Evolutionary conservation across 1,140 invertebrate species (phyloP), one percentile per base, ranked within the genome.

Genomic region (Penaeus vannamei): DNA sequence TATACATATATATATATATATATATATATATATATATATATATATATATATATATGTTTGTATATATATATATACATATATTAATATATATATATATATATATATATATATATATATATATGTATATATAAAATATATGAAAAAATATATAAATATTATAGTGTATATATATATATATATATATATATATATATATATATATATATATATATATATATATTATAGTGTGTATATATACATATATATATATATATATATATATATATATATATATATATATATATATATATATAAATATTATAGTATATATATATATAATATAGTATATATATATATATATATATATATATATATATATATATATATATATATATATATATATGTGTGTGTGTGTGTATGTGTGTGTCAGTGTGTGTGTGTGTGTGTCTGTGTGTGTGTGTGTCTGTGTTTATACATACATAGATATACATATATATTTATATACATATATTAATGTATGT

Each of bases 231-330:
- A 69, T n/a, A 69, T n/a, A 3, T 7, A n/a, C 14, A n/a, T n/a
- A n/a, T n/a, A n/a, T n/a, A n/a, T n/a, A n/a, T n/a, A n/a, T n/a
- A n/a, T 14, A 69, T 14, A 69, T 14, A 69, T 14, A n/a, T 7
- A 29, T 14, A 69, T 14, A 69, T 14, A 69, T 14, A 69, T 14
- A 69, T 14, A 69, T 69, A 69, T 29, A 69, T 69, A 69, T 29
- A 69, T 69, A 69, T 29, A 69, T 69, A 69, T 69, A 69, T 69
- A 69, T 69, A 69, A 69, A n/a, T n/a, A n/a, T n/a, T n/a, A n/a
- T n/a, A n/a, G n/a, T 69, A 69, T 69, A 69, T 69, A 69, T 98
- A 98, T 93, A 97, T 97, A 1, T 98, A 98, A 36, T 36, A 2
- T 36, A 36, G 2, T 92, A 96, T 98, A 92, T 99, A 98, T 93